These are phyloP conservation scores for Cavia porcellus DNA, from an alignment of 2,113 vertebrate species.

Conservation along the genomic window DNA sequence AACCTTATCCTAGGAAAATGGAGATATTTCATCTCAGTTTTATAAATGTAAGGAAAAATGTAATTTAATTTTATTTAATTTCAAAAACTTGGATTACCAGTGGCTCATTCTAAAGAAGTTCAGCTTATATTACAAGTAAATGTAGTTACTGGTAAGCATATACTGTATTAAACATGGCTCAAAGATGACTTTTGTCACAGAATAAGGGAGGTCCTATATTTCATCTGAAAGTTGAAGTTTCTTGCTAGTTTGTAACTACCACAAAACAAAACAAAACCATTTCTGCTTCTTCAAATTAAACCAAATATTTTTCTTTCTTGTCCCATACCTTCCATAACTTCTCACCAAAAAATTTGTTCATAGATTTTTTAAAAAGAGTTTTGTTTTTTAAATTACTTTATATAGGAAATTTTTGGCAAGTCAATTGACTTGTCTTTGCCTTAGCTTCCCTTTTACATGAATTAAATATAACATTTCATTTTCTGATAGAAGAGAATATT, in stretches of 20 bases:
- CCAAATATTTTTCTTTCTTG: neutral
- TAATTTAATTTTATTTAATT: neutral
- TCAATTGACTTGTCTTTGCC: slow-evolving; percentile 22
- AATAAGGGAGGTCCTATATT: neutral
- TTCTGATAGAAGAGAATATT: neutral
- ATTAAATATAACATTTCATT: neutral
- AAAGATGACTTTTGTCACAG: neutral
- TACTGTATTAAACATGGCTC: neutral
- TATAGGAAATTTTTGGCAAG: neutral
- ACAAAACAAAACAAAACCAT: neutral
- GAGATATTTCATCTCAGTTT: neutral
- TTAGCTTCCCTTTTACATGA: neutral
- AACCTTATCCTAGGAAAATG: neutral
- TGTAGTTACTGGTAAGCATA: neutral
- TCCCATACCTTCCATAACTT: neutral
- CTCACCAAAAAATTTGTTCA: neutral
- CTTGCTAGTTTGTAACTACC: neutral
- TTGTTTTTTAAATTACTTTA: neutral
- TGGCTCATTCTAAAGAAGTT: neutral
- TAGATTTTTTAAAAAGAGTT: neutral
- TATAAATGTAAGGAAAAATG: neutral
- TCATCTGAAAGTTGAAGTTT: neutral
- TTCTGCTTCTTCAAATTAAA: neutral
- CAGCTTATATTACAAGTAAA: neutral
- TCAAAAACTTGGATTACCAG: neutral